Evolutionary conservation across 2,797 vertebrate species (phyloP).

Genomic region (Micrastur ruficollis): DNA sequence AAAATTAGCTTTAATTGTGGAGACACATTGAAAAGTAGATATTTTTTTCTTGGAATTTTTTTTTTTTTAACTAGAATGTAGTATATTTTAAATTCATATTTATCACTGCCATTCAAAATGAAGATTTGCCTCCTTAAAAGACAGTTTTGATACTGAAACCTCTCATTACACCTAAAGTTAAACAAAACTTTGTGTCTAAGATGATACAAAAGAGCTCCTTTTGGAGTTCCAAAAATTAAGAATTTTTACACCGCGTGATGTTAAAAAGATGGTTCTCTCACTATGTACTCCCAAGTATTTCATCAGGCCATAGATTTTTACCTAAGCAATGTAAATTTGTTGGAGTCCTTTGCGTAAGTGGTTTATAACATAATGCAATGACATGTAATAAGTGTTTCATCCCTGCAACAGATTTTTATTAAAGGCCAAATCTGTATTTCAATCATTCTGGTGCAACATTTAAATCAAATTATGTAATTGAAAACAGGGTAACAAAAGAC

Average conservation of each 20-base stretch:
- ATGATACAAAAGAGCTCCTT: neutral
- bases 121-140: neutral
- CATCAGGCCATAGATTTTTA: neutral
- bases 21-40: neutral
- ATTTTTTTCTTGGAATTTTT: neutral
- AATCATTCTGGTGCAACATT: neutral
- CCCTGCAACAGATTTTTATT: neutral
- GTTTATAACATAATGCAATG: neutral
- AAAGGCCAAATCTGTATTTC: neutral
- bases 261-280: neutral
- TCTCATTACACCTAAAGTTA: neutral
- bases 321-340: neutral
- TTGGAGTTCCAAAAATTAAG: neutral
- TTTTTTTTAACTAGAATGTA: neutral
- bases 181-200: neutral
- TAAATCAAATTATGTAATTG: neutral
- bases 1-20: conserved; percentile 20
- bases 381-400: neutral
- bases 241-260: neutral
- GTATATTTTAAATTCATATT: neutral
- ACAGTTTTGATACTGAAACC: neutral
- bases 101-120: neutral
- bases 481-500: neutral
- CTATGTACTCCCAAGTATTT: neutral
- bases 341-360: neutral